Base-by-base conservation (phyloP, 2,113 vertebrate species). In the Zeus faber region DNA sequence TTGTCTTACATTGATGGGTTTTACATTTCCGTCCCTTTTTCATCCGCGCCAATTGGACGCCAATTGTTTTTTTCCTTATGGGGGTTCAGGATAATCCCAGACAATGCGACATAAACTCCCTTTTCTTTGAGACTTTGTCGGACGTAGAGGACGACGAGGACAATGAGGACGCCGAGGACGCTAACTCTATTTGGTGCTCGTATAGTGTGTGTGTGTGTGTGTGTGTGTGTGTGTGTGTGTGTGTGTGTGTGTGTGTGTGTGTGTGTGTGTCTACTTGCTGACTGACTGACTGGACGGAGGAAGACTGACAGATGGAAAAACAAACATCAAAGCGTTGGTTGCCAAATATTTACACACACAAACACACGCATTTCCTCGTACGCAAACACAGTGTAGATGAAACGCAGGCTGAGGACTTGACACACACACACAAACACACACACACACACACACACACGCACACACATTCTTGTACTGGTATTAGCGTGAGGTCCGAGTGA, bases 61-160 rank as follows among this genome's bases (percentile, higher is more conserved):
- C 23, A 72, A 74, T 78, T 68, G 80, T 84, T 82, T 67, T 74
- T 35, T 70, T 6, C 70, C 62, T n/a, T n/a, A n/a, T n/a, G 35
- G 54, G 54, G 37, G 58, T 70, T 63, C 4, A 41, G 76, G 77
- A 81, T 86, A 83, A 86, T 86, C 84, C 77, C 1, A 50, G 64
- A 69, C 65, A 72, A 74, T 77, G 73, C 82, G 77, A 82, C 80
- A 72, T 67, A 66, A 35, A 65, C 37, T 33, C 58, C 55, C 49
- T 80, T 74, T 60, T 58, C 10, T 1, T 37, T 76, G 75, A 60
- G 48, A 48, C 65, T 49, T 55, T 40, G 31, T 48, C 37, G n/a
- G 48, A 25, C 21, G 57, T 62, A 62, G 76, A 84, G 80, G 83
- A 85, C 79, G 6, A 13, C 13, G 2, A n/a, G n/a, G n/a, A n/a